Base-by-base conservation (phyloP, 1,140 invertebrate genomes). In the Drosophila guanche region DNA sequence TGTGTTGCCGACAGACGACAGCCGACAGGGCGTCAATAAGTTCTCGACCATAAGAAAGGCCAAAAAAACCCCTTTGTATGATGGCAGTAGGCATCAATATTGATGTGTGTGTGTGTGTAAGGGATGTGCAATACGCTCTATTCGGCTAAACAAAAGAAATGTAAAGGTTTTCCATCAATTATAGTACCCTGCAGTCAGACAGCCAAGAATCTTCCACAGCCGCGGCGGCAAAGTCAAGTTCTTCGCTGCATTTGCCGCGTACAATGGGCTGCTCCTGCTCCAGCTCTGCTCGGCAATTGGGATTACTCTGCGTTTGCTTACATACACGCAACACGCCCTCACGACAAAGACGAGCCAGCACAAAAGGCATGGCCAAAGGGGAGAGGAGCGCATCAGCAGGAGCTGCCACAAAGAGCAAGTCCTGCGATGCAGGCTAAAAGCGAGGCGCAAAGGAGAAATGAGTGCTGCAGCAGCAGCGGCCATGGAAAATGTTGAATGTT, bases 401-500 rank as follows among this genome's bases (percentile, higher is more conserved):
- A 60, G 55, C 14, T 20, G 56, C 46, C 45, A 72, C 68, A 76
- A 76, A 66, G 61, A 53, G 57, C 41, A 25, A 33, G 43, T 33
- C 29, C 29, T 33, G 8, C 42, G 48, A 74, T 45, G 40, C 46
- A 40, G 37, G 55, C 60, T 65, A 61, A 47, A 42, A 57, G 27
- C 43, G 14, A 14, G n/a, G 20, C 25, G 29, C 12, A 41, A 52
- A 25, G 14, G 41, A 27, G 20, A 53, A 63, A 58, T 43, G n/a
- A 37, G 29, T 72, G 63, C 66, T 43, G 59, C 29, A 25, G 58
- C 37, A 41, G 27, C 40, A 37, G 73, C 59, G 52, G 72, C 54
- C 29, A 55, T 41, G 58, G 43, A 55, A 72, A 72, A 80, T 80
- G 65, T 74, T 86, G 77, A 86, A 81, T 78, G 83, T 63, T 88